Conservation (phyloP, 2,888 invertebrate species). For the Acrobasis consociella region DNA sequence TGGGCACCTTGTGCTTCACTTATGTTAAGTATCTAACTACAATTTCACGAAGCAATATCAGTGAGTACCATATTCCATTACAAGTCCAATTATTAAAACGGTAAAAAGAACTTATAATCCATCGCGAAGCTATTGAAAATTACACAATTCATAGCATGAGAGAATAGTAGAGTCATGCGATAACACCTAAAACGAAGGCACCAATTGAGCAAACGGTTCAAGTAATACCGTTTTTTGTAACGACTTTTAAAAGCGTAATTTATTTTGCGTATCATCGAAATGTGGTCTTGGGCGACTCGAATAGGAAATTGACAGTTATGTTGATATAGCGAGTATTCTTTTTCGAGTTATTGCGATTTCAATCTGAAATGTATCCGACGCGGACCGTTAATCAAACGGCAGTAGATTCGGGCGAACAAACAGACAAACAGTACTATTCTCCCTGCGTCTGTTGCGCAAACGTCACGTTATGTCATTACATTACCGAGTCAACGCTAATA, state of each 20-base stretch:
- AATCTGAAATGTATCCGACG: constrained; percentile 34
- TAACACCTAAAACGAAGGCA: constrained; percentile 44
- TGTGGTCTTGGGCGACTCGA: constrained; percentile 17
- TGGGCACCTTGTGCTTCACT: background rate
- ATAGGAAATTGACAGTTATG: constrained; percentile 36
- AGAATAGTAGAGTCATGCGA: constrained; percentile 52
- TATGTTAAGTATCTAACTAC: background rate
- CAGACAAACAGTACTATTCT: constrained; percentile 29
- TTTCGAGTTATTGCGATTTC: constrained; percentile 37
- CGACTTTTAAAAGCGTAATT: constrained; percentile 33
- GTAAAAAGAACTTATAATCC: constrained; percentile 33
- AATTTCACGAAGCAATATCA: background rate
- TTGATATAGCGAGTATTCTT: constrained; percentile 33
- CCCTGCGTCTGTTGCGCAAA: constrained; percentile 30
- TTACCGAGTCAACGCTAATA: constrained; percentile 31
- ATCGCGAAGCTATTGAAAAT: constrained; percentile 34
- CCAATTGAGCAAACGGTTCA: constrained; percentile 54
- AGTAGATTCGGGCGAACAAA: constrained; percentile 33
- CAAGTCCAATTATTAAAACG: constrained; percentile 43
- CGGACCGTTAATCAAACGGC: constrained; percentile 47
- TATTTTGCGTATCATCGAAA: constrained; percentile 28
- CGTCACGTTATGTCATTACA: constrained; percentile 35
- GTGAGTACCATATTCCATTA: constrained; percentile 16
- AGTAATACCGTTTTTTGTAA: constrained; percentile 46
- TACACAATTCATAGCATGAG: constrained; percentile 38